phyloP scores from a whole-genome alignment of 2,113 vertebrate species.

The Thunnus maccoyii region DNA sequence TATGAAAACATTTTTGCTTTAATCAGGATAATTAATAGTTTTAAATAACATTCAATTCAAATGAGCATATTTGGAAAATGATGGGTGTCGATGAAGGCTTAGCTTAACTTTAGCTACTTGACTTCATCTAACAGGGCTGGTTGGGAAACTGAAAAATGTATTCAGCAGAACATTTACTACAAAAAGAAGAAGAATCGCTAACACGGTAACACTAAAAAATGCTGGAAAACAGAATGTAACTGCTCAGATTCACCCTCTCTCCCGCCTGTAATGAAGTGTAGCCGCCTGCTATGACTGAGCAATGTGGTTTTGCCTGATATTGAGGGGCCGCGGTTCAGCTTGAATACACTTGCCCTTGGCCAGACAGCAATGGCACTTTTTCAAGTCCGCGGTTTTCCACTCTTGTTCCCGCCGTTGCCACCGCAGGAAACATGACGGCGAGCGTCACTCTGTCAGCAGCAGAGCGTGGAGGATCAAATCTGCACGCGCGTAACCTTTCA shows the following conservation, averaged over 20 bases:
- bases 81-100: background rate
- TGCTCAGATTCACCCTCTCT: slow-evolving; percentile 18
- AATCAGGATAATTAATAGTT: too few species aligned
- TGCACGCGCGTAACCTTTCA: slow-evolving; percentile 32
- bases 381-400: slow-evolving; percentile 1
- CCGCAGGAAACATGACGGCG: slow-evolving; percentile 14
- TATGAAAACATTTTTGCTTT: too few species aligned
- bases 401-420: background rate
- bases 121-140: background rate
- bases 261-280: slow-evolving; percentile 40
- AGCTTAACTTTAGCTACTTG: background rate
- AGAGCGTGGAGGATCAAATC: slow-evolving; percentile 29
- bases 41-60: background rate
- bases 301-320: slow-evolving; percentile 43
- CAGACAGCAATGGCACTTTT: slow-evolving; percentile 51
- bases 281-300: slow-evolving; percentile 44
- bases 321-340: slow-evolving; percentile 48
- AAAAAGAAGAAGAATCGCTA: background rate
- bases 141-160: background rate
- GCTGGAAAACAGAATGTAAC: slow-evolving; percentile 18
- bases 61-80: background rate
- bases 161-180: background rate
- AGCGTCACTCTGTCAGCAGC: slow-evolving; percentile 23
- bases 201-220: background rate
- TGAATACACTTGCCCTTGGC: slow-evolving; percentile 58